phyloP scores from a whole-genome alignment of 2,888 invertebrate genomes.

The Galeopsomyia nigrocyanea region DNA sequence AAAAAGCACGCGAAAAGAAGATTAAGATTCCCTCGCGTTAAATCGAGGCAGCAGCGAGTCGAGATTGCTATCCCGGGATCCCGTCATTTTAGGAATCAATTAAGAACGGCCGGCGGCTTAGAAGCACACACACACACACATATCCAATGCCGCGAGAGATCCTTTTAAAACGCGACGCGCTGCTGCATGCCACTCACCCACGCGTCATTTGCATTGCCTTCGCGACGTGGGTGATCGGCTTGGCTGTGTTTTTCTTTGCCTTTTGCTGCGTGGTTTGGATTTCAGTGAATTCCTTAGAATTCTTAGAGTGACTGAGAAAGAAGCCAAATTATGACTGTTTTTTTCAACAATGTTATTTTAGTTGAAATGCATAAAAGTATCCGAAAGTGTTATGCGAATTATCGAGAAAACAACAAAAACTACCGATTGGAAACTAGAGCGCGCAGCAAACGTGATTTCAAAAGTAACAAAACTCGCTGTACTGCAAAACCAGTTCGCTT shows the following conservation, averaged over 20 bases:
- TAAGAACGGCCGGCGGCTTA: background rate
- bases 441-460: too few relatives aligned
- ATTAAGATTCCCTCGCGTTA: background rate
- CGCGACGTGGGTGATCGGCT: constrained; percentile 29
- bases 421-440: background rate
- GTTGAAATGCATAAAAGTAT: background rate
- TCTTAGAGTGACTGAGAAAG: background rate
- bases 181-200: constrained; percentile 8
- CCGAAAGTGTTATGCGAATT: background rate
- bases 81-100: constrained; percentile 23
- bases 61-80: background rate
- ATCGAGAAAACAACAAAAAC: background rate
- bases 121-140: too few relatives aligned
- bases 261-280: background rate
- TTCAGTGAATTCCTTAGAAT: background rate
- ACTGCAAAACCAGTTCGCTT: background rate
- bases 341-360: background rate
- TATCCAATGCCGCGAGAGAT: background rate
- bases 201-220: constrained; percentile 2
- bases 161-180: background rate
- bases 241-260: background rate
- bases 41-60: constrained; percentile 1
- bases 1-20: background rate
- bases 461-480: too few relatives aligned
- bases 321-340: background rate